Base-by-base conservation (phyloP, 2,888 invertebrate species). In the Xestia sexstrigata region DNA sequence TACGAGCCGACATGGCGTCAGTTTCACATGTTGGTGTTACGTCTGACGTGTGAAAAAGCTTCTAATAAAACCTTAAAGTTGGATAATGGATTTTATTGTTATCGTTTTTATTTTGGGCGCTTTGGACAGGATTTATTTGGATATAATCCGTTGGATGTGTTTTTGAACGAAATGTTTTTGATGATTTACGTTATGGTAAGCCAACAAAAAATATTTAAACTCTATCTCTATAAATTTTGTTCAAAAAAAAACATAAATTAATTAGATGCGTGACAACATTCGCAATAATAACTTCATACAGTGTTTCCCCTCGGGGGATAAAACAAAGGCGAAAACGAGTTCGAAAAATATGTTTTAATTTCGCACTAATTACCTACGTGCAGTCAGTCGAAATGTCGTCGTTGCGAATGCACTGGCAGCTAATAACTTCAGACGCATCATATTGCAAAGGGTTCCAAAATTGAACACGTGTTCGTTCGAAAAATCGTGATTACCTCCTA, bases 401-500 rank as follows among this genome's bases (percentile, higher is more conserved):
- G n/a, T n/a, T n/a, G 74, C 86, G 81, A 90, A 88, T 84, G 81
- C 80, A 85, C 88, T 88, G 86, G 80, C 84, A 82, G 83, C 84
- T 90, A 91, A 93, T 91, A 89, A 90, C 87, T 87, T 83, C 90
- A 89, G 84, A 76, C 92, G 95, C 92, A 90, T 96, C 95, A 89
- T 88, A 93, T 96, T 95, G 94, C 96, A 91, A 92, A 90, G 92
- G 93, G 95, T 94, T 92, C 78, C 91, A 92, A 94, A 95, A 94
- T 94, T 94, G 95, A 96, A 95, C 96, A 96, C 96, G 96, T 96
- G 96, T 95, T 94, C 95, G 92, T 94, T 95, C 93, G 91, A 95
- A 95, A 96, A 96, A 95, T 96, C 95, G 92, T 95, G 95, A 96
- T 96, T 95, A 94, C 94, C 95, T 96, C 96, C 96, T 95, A 85